Evolutionary conservation across 2,888 invertebrate genomes (phyloP).

Genomic region (Aspidiotus rigidus): DNA sequence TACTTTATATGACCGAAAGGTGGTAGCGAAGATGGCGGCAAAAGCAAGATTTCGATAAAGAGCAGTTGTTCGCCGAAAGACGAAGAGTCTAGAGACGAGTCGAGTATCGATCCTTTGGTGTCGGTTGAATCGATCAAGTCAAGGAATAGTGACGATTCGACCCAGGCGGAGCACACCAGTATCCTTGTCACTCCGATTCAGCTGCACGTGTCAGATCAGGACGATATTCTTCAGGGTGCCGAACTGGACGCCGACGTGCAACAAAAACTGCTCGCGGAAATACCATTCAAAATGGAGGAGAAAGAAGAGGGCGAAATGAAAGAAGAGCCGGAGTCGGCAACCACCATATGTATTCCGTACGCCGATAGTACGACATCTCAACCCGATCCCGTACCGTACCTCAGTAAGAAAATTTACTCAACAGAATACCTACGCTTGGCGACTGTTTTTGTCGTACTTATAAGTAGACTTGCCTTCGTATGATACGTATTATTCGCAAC

Average conservation of each 20-base stretch:
- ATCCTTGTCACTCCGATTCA: constrained; percentile 17
- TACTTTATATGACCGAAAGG: constrained; percentile 17
- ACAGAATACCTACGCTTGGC: background rate
- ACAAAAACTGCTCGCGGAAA: constrained; percentile 27
- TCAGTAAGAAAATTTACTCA: constrained; percentile 21
- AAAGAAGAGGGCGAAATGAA: constrained; percentile 22
- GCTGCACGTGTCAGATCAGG: constrained; percentile 23
- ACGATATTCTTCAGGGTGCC: constrained; percentile 22
- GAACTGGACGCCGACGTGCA: constrained; percentile 27
- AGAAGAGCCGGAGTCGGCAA: constrained; percentile 19
- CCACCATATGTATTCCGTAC: constrained; percentile 20
- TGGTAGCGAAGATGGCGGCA: constrained; percentile 31
- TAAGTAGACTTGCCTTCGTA: no score
- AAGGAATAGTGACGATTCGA: constrained; percentile 16
- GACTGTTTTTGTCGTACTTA: no score
- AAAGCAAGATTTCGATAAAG: constrained; percentile 22
- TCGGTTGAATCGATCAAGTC: background rate
- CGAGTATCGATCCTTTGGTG: constrained; percentile 6
- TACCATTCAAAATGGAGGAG: constrained; percentile 31
- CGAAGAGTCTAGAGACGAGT: constrained; percentile 20
- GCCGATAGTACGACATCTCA: constrained; percentile 28
- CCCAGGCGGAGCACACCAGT: constrained; percentile 10
- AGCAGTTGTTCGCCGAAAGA: constrained; percentile 26
- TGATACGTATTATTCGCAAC: no score
- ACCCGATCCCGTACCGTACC: constrained; percentile 29